These are phyloP conservation scores for Drosophila tristis DNA, from an alignment of 1,140 invertebrate species.

Conservation along the genomic window DNA sequence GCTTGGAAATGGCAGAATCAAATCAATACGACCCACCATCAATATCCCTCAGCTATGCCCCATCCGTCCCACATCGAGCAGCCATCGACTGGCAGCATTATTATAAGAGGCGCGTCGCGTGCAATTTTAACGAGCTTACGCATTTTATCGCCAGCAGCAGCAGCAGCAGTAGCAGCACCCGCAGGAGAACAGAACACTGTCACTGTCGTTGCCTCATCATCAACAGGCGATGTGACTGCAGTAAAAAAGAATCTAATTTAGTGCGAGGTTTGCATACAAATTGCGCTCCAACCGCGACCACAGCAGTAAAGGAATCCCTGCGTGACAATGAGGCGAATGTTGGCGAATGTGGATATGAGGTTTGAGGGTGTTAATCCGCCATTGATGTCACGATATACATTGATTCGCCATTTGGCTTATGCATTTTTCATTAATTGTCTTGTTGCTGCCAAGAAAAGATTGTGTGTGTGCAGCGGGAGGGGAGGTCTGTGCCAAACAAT, in stretches of 20 bases:
- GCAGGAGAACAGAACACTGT: conserved; percentile 7
- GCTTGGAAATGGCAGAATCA: conserved; percentile 42
- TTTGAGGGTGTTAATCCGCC: conserved; percentile 56
- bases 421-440: conserved; percentile 82
- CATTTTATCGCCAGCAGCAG: conserved; percentile 67
- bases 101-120: conserved; percentile 75
- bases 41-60: conserved; percentile 13
- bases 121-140: conserved; percentile 82
- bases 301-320: conserved; percentile 28
- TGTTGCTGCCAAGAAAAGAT: conserved; percentile 21
- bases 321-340: conserved; percentile 55
- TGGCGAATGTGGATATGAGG: conserved; percentile 13
- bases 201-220: conserved; percentile 49
- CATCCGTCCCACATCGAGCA: conserved; percentile 1
- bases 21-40: conserved; percentile 59
- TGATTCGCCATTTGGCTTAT: conserved; percentile 75
- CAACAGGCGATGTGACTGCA: conserved; percentile 66
- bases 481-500: conserved; percentile 45
- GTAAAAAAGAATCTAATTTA: conserved; percentile 83
- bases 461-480: background rate
- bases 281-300: conserved; percentile 16
- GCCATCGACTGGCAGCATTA: conserved; percentile 62
- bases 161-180: conserved; percentile 25
- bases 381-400: conserved; percentile 84
- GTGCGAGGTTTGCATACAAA: conserved; percentile 83